Conservation (phyloP, 1,140 invertebrate genomes). For the Euschistus heros region DNA sequence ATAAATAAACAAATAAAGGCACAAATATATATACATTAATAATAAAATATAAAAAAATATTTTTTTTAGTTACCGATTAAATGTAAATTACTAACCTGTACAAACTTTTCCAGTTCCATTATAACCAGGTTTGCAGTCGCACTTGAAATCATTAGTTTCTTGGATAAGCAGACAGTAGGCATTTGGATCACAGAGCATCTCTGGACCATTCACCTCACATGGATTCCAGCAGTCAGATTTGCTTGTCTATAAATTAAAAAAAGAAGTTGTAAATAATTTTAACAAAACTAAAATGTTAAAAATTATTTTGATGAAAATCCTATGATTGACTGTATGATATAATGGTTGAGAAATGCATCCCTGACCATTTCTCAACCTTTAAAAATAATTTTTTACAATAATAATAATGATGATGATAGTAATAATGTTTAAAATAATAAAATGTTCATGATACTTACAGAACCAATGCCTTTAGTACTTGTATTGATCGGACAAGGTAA, state of each 20-base stretch:
- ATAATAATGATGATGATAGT: too few species aligned
- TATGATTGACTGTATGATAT: constrained; percentile 15
- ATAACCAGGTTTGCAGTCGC: constrained; percentile 88
- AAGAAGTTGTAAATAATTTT: constrained; percentile 12
- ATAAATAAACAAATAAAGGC: too few species aligned
- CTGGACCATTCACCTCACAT: constrained; percentile 71
- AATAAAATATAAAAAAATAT: neutral
- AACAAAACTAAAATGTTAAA: constrained; percentile 13
- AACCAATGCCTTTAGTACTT: constrained; percentile 70
- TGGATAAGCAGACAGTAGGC: constrained; percentile 77
- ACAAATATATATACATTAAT: neutral
- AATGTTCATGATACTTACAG: constrained; percentile 45
- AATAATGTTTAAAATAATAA: too few species aligned
- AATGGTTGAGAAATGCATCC: too few species aligned
- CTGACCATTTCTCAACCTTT: too few species aligned
- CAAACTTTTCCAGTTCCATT: constrained; percentile 77
- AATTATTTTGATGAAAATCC: neutral
- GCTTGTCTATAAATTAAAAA: constrained; percentile 45
- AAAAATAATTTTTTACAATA: neutral
- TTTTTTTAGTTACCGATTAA: too few species aligned
- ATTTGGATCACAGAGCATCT: constrained; percentile 77
- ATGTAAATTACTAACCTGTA: constrained; percentile 39
- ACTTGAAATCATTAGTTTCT: constrained; percentile 79
- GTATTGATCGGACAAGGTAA: constrained; percentile 84
- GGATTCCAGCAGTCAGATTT: constrained; percentile 83